These are phyloP conservation scores for Hydrophis major DNA, from an alignment of 2,797 vertebrate species.

Conservation along the genomic window DNA sequence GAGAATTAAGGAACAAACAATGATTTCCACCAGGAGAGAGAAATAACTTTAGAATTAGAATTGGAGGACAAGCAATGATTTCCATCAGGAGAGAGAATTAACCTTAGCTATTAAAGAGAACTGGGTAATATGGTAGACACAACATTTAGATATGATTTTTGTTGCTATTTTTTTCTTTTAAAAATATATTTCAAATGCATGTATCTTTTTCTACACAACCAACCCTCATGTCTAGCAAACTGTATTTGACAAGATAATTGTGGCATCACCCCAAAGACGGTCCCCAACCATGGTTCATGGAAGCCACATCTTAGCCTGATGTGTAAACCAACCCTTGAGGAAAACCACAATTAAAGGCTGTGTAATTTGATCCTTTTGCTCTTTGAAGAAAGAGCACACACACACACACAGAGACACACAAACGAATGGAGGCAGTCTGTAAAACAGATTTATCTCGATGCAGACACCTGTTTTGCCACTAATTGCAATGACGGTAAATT, in stretches of 20 bases:
- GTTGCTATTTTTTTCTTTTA: background rate
- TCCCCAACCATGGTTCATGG: background rate
- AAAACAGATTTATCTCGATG: background rate
- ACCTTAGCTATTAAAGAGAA: background rate
- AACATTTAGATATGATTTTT: background rate
- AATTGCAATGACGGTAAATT: background rate
- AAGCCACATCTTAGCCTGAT: background rate
- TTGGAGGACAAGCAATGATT: background rate
- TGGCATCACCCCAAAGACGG: background rate
- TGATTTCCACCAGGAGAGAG: background rate
- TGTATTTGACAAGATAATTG: background rate
- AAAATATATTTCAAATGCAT: background rate
- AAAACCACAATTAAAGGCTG: background rate
- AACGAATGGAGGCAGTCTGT: background rate
- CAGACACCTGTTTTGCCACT: background rate
- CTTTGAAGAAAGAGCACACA: background rate
- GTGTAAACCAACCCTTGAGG: background rate
- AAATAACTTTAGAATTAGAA: background rate
- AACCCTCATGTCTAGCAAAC: background rate
- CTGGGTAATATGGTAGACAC: background rate
- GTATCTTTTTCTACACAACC: background rate
- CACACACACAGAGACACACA: background rate
- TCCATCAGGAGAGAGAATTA: background rate
- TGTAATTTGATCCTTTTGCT: background rate
- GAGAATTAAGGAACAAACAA: no score